Base-by-base conservation (phyloP, 2,888 invertebrate species). In the Calameuta filiformis region DNA sequence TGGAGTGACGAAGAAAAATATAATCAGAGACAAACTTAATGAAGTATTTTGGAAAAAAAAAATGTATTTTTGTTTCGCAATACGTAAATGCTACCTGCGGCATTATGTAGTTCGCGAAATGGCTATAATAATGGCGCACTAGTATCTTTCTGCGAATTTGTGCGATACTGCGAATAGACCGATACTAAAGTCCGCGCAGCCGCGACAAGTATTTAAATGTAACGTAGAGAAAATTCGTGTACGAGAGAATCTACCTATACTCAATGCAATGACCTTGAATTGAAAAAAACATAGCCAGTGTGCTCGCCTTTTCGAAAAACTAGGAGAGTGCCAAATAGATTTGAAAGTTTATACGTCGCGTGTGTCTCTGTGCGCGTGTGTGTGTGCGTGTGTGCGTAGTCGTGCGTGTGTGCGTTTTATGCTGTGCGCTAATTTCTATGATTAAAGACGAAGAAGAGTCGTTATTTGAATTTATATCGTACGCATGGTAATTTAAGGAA, bases 201-300 rank as follows among this genome's bases (percentile, higher is more conserved):
- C 68, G 68, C 73, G 37, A 76, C 40, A 6, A 68, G 77, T 68
- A 81, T 35, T 73, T 73, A 75, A 40, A 56, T 75, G 73, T 76
- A 79, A 81, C 12, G 74, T 77, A 78, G 75, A 79, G 73, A 9
- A 71, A 40, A 80, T 84, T 81, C 68, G 80, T 79, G 80, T 73
- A 73, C 76, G 73, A 75, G 81, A 79, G 76, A 77, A 83, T 83
- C 80, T 81, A 81, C 75, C 73, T 81, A 77, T 78, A 83, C 80
- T 82, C 79, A 84, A 90, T 90, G 90, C 90, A 90, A 90, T 90
- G 90, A 89, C 90, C 87, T 86, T 90, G 90, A 90, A 90, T 90
- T 90, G 90, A 90, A 88, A 84, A 33, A 84, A 89, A 88, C 83
- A 86, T 90, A 89, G 89, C 85, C 84, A 85, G 86, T 69, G 90